These are phyloP conservation scores for Battus philenor DNA, from an alignment of 1,140 invertebrate genomes.

Conservation along the genomic window DNA sequence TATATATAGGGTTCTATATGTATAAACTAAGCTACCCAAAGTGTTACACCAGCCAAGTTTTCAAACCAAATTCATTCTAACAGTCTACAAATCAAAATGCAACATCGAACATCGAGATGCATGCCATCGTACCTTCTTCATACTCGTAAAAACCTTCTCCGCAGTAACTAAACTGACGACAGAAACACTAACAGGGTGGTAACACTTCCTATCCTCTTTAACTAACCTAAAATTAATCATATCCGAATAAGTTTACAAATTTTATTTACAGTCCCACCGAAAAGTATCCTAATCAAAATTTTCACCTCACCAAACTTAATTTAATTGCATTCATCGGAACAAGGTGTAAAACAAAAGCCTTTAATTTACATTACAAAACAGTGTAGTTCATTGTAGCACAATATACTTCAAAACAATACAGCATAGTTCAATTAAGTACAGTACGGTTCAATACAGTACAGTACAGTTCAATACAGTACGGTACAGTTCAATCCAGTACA, in stretches of 20 bases:
- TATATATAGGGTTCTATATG: constrained; percentile 50
- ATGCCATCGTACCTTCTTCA: constrained; percentile 32
- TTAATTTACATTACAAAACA: too few species aligned
- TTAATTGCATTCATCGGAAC: too few species aligned
- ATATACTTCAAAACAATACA: too few species aligned
- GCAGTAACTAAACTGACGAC: constrained; percentile 13
- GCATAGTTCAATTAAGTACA: too few species aligned
- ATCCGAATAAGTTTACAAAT: constrained; percentile 43
- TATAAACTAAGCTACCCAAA: constrained; percentile 44
- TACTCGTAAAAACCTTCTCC: constrained; percentile 30
- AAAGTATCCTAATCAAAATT: constrained; percentile 27
- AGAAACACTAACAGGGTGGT: constrained; percentile 9
- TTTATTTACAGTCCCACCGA: constrained; percentile 47
- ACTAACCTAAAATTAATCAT: constrained; percentile 42
- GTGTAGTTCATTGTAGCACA: too few species aligned
- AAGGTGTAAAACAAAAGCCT: too few species aligned
- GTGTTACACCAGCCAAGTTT: constrained; percentile 41
- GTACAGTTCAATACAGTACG: too few species aligned
- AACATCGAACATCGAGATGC: constrained; percentile 2
- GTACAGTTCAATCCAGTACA: too few species aligned
- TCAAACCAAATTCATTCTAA: constrained; percentile 18
- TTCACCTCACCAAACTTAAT: too few species aligned
- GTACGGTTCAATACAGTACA: too few species aligned
- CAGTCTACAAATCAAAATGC: not conserved
- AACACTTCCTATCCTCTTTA: constrained; percentile 28